phyloP scores from a whole-genome alignment of 1,140 invertebrate species.

The Leguminivora glycinivorella region DNA sequence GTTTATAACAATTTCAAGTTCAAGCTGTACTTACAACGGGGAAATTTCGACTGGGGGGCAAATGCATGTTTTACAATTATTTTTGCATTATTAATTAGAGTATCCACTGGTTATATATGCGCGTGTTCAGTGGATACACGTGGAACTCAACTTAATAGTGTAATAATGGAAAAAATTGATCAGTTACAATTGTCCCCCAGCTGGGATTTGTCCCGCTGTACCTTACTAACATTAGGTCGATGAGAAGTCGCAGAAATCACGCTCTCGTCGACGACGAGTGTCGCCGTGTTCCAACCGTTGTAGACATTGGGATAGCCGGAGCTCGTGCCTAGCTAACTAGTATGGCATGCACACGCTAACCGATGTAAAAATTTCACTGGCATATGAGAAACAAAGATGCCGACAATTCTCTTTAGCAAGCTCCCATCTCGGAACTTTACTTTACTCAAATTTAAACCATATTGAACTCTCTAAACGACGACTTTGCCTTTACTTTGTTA shows the following conservation, averaged over 20 bases:
- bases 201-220: no score
- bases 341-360: constrained; percentile 52
- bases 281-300: constrained; percentile 34
- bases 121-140: no score
- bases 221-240: not conserved
- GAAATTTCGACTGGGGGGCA: no score
- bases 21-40: no score
- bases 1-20: no score
- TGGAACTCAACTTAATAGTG: no score
- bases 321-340: constrained; percentile 53
- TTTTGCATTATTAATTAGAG: no score
- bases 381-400: constrained; percentile 59
- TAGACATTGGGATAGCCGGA: constrained; percentile 25
- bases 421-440: not conserved
- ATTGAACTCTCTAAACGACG: not conserved
- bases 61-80: no score
- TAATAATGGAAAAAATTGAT: no score
- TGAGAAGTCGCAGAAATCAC: not conserved
- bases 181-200: no score
- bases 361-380: constrained; percentile 60
- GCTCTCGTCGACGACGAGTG: not conserved
- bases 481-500: not conserved
- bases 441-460: not conserved
- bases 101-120: no score
- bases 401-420: constrained; percentile 1